A percentile compares a stretch with the other conserved stretches of the same genome.
Conservation (phyloP, 2,113 vertebrate genomes). For the Indicator indicator region DNA sequence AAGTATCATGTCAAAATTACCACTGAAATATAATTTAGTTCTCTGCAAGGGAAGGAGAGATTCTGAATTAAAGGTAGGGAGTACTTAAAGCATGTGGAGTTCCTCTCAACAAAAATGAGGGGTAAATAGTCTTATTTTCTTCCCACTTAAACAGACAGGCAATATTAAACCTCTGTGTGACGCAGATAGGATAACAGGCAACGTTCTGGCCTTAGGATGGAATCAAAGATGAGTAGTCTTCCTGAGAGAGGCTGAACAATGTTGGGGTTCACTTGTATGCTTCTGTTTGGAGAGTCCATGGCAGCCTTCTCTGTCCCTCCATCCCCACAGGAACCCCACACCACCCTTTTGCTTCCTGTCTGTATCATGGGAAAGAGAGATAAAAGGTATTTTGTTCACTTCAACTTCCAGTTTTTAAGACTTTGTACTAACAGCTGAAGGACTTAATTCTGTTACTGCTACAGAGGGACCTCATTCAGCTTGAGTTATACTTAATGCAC, state of each 20-base stretch:
- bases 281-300: background rate
- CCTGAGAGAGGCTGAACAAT: background rate
- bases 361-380: background rate
- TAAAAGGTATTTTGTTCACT: background rate
- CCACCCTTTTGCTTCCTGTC: background rate
- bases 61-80: background rate
- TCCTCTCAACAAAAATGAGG: background rate
- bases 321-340: background rate
- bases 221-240: background rate
- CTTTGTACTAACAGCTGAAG: background rate
- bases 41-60: background rate
- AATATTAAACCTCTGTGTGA: background rate
- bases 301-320: background rate
- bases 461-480: background rate
- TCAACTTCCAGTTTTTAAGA: background rate
- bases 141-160: background rate
- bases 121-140: background rate
- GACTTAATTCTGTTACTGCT: background rate
- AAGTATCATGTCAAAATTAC: background rate
- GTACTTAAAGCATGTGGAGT: background rate
- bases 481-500: background rate
- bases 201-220: background rate
- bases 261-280: background rate
- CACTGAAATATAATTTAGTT: background rate
- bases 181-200: background rate